Evolutionary conservation across 2,888 invertebrate genomes (phyloP), one percentile per base, ranked within the genome.

Genomic region (Pemphredon lugubris): DNA sequence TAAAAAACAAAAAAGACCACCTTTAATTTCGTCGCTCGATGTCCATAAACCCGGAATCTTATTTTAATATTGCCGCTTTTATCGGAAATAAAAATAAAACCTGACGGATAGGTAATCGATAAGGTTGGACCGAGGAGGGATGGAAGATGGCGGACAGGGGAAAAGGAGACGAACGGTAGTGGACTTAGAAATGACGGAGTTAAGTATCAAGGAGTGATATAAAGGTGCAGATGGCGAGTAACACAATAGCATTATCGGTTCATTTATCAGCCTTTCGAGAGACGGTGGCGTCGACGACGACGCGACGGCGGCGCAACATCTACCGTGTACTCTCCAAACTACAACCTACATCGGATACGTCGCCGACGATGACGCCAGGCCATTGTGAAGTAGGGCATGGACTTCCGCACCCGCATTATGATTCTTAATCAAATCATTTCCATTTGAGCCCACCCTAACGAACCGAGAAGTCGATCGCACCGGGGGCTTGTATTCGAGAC

Each of bases 231-330:
- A 83, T 83, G 86, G 79, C 75, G 75, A 69, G 73, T 67, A 81
- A 86, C 51, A 77, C 87, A 89, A 89, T 86, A 82, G 79, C 83
- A 79, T 82, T 89, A 89, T 89, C 89, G 86, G 80, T 87, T 89
- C 89, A 89, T 89, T 89, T 88, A 89, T 89, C 89, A 84, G 84
- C 69, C 83, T 83, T 84, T 88, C 84, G 85, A 74, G 73, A 59
- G 79, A 67, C 74, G 55, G 58, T 45, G 54, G 63, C 65, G 70
- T 55, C 45, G 44, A 39, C 61, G 53, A 67, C 69, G 63, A 69
- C 68, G 34, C 34, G 34, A 58, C 61, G 71, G 59, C 66, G 67
- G n/a, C n/a, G n/a, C n/a, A n/a, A n/a, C n/a, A n/a, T 65, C 55
- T 68, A 68, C 67, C 63, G 42, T 45, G 48, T n/a, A n/a, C n/a